Percentiles rank a stretch among this genome's conserved stretches.
Evolutionary conservation across 2,888 invertebrate species (phyloP).

Genomic region (Lepidochrysops patricia): DNA sequence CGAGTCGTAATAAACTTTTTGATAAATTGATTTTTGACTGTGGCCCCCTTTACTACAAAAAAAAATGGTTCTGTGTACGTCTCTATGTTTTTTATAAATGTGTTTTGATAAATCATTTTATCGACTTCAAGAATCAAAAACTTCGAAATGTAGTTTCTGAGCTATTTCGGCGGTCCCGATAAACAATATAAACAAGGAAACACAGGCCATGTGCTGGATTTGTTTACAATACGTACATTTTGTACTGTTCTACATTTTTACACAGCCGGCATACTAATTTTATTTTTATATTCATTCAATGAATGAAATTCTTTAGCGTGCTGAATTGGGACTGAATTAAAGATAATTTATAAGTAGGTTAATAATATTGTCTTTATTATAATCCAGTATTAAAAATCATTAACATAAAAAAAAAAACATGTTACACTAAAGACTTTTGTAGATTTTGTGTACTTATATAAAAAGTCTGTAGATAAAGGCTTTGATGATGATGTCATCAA

Average conservation of each 20-base stretch:
- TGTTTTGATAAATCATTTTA: background rate
- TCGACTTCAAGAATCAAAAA: too few relatives aligned
- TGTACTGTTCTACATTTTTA: slow-evolving; percentile 8
- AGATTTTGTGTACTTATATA: too few relatives aligned
- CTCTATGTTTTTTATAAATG: too few relatives aligned
- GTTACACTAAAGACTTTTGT: too few relatives aligned
- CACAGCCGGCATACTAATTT: background rate
- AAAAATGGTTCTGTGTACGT: too few relatives aligned
- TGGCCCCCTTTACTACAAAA: too few relatives aligned
- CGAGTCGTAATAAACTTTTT: too few relatives aligned
- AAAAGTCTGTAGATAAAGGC: too few relatives aligned
- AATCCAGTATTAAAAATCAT: background rate
- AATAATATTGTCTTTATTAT: background rate
- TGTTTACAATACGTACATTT: slow-evolving; percentile 11
- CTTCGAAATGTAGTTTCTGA: background rate
- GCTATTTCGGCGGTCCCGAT: slow-evolving; percentile 7
- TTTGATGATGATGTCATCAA: too few relatives aligned
- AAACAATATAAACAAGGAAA: slow-evolving; percentile 21
- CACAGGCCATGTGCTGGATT: slow-evolving; percentile 18
- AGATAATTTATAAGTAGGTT: background rate
- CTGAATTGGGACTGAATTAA: background rate
- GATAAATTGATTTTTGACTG: too few relatives aligned
- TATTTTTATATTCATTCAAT: slow-evolving; percentile 9
- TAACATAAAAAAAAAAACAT: too few relatives aligned
- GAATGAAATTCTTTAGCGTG: background rate